Evolutionary conservation across 2,797 vertebrate genomes (phyloP), one percentile per base, ranked within the genome.

Genomic region (Phalloptychus januarius): DNA sequence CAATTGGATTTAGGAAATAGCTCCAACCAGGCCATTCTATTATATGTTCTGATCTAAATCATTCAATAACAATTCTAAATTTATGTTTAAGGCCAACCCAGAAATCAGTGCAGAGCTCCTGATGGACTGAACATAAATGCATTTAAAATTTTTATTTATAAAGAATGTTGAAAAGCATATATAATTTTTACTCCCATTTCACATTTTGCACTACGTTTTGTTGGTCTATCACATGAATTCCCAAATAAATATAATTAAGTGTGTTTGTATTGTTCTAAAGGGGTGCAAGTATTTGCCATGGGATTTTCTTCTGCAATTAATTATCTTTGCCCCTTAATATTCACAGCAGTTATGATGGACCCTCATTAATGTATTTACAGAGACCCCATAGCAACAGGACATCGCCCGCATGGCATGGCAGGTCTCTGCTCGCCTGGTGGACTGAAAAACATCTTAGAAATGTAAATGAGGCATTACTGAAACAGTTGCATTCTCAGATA

Each of bases 381-480:
- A 84, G 50, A 74, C 91, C 83, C 79, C 86, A 88, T 78, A 79
- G 86, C 78, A 89, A 91, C 87, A 74, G 84, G 90, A 86, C 87
- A 86, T 58, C 79, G 84, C 86, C 67, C 56, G 65, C 20, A n/a
- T 69, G 45, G 73, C 75, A 70, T 71, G 82, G 79, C 82, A 79
- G 71, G 90, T 88, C 84, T 84, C 76, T 15, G 72, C 87, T 87
- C 74, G 71, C 58, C 78, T 16, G 77, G 45, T 56, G 58, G 31
- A 81, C 77, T 91, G 88, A 83, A 90, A 90, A 89, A 89, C 67
- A 86, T 78, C 52, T 89, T 85, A 72, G 79, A 81, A 72, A 84
- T 84, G 77, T 78, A 88, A 94, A 93, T 94, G 90, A 88, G 91
- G 83, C 84, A 58, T 85, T 84, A 83, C 74, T 83, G 74, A 87